Evolutionary conservation across 2,888 invertebrate genomes (phyloP), one percentile per base, ranked within the genome.

Genomic region (Pasiphila rectangulata): DNA sequence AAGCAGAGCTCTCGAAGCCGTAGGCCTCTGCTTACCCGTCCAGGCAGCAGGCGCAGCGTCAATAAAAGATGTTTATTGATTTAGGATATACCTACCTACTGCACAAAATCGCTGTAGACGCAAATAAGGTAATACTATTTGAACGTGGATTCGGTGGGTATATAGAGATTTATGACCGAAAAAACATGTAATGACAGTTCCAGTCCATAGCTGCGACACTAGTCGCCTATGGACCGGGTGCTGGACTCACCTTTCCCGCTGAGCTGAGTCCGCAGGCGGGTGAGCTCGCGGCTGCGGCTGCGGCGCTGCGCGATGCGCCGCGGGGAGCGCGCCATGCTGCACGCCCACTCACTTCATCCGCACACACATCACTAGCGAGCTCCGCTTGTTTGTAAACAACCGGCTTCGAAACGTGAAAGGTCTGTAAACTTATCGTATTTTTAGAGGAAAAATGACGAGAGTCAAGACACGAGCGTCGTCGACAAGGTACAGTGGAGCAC

Each of bases 311-410:
- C 77, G 35, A 83, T 72, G 67, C 83, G 69, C 45, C 85, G 69
- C 53, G 87, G 86, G 12, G 88, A 87, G 19, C 87, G 80, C 54
- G 86, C 85, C 88, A 88, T 86, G 47, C 35, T 17, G 30, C 17
- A 17, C 9, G 16, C 16, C 23, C 43, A 23, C 19, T 24, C 47
- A 29, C 37, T 41, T 30, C 30, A 30, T 15, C 25, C 25, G 12
- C 5, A 2, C 29, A 30, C 13, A 12, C 27, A 13, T 13, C 30
- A 17, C 30, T 30, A n/a, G 1, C 27, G 7, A 7, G 16, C 23
- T 27, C 27, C 35, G 15, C 24, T 46, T 59, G 57, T 63, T 61
- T 59, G 55, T 60, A 60, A 63, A 60, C 57, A 61, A 54, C 25
- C 20, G n/a, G 38, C 21, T 47, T 19, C 13, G 40, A 1, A 46